phyloP scores from a whole-genome alignment of 2,888 invertebrate species.

The Tipula unca region DNA sequence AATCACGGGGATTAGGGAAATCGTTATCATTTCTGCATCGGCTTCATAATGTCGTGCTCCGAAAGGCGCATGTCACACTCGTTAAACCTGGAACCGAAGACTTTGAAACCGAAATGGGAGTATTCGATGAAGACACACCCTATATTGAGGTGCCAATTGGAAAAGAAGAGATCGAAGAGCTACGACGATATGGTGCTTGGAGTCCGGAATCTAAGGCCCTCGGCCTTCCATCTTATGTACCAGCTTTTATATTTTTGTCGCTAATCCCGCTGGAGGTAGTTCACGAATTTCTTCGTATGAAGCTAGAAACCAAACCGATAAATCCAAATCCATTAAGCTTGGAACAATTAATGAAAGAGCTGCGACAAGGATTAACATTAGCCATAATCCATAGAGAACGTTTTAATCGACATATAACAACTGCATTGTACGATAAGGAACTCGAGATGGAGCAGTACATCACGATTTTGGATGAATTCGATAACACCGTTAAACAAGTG shows the following conservation, averaged over 20 bases:
- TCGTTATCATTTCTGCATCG: conserved; percentile 71
- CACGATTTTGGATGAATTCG: conserved; percentile 60
- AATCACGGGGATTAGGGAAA: conserved; percentile 76
- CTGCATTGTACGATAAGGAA: conserved; percentile 47
- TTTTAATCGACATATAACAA: conserved; percentile 57
- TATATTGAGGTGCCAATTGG: conserved; percentile 25
- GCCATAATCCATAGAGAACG: conserved; percentile 74
- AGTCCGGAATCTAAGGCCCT: conserved; percentile 67
- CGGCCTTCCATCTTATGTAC: conserved; percentile 75
- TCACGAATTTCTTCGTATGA: conserved; percentile 79
- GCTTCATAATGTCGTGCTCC: conserved; percentile 57
- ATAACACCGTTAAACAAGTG: conserved; percentile 64
- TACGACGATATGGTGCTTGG: conserved; percentile 58
- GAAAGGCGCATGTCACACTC: conserved; percentile 62
- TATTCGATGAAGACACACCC: conserved; percentile 40
- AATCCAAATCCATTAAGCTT: conserved; percentile 81
- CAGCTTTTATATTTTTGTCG: conserved; percentile 77
- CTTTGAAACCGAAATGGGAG: conserved; percentile 39
- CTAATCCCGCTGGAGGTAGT: conserved; percentile 84
- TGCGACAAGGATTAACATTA: conserved; percentile 79
- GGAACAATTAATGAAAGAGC: conserved; percentile 80
- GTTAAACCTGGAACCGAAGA: conserved; percentile 45
- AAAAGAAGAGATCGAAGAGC: conserved; percentile 27
- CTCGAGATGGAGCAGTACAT: conserved; percentile 45
- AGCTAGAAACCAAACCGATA: conserved; percentile 72